Evolutionary conservation across 2,797 vertebrate species (phyloP), one percentile per base, ranked within the genome.

Genomic region (Okamejei kenojei): DNA sequence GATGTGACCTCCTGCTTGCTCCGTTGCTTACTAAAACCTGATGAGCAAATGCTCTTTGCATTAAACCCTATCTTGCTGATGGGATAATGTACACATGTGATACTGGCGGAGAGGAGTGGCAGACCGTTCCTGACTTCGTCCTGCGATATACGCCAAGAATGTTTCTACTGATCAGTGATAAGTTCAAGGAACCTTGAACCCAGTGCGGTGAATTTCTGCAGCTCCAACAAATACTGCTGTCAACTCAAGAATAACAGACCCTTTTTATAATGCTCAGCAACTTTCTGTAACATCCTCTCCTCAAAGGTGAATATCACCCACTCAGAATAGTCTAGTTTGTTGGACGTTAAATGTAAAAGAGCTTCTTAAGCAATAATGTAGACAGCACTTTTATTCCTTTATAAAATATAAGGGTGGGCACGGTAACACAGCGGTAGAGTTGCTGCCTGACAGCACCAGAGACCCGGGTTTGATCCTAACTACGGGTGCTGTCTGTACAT

Each of bases 351-450:
- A 65, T 88, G 84, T 35, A 35, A 65, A 88, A 65, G 65, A 68
- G 84, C 84, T 68, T 68, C 84, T 68, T 8, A 88, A 68, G 84
- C 84, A 88, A 68, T 65, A 32, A 65, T 68, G n/a, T 68, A 88
- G 84, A 68, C 84, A 88, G 84, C 11, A 88, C 13, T 32, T 88
- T 68, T 88, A 21, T 68, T 88, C 63, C 35, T 88, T 63, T 35
- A 68, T 88, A 88, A 88, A 68, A 88, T 88, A 88, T 88, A 35
- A 45, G 45, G 45, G 45, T 45, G 45, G 45, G 45, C 45, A 45
- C 45, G 2, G 45, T 45, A 45, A 45, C 45, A 45, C 45, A 45
- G 45, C 45, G 45, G 45, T 45, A 2, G 45, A 45, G 2, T 45
- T 45, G 45, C 45, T 45, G 45, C 45, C 45, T 45, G 2, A 45